These are phyloP conservation scores for Dinothrombium tinctorium DNA, from an alignment of 1,140 invertebrate genomes.

Conservation along the genomic window DNA sequence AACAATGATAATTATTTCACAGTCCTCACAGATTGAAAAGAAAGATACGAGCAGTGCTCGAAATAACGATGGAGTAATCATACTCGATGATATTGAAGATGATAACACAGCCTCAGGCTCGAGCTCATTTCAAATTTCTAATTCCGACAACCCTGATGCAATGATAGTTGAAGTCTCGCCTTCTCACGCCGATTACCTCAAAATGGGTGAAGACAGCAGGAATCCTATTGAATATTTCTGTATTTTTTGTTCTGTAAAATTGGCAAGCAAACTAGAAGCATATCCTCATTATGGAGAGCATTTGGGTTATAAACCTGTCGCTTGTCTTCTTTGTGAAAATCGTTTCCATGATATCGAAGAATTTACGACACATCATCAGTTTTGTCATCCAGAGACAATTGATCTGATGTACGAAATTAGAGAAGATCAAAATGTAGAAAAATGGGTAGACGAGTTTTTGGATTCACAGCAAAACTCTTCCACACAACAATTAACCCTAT, in stretches of 20 bases:
- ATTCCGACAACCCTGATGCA: too few relatives aligned
- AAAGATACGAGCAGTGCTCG: not conserved
- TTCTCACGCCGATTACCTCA: not conserved
- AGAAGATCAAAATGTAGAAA: conserved; percentile 4
- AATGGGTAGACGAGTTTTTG: conserved; percentile 6
- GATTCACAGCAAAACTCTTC: not conserved
- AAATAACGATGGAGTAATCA: not conserved
- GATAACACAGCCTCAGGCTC: too few relatives aligned
- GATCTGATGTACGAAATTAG: conserved; percentile 4
- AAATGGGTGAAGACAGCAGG: not conserved
- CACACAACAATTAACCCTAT: not conserved
- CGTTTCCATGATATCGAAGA: conserved; percentile 1
- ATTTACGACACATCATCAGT: conserved; percentile 3
- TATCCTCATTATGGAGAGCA: conserved; percentile 5
- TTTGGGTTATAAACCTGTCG: conserved; percentile 2
- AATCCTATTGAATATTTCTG: conserved; percentile 3
- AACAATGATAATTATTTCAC: not conserved
- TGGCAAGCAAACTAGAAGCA: conserved; percentile 2
- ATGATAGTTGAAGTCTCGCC: conserved; percentile 4
- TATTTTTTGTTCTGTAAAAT: conserved; percentile 6
- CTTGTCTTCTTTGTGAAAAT: conserved; percentile 1
- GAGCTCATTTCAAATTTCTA: too few relatives aligned
- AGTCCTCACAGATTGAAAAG: not conserved
- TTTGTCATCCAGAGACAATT: not conserved
- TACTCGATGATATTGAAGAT: not conserved